Base-by-base conservation (phyloP, 2,888 invertebrate species). In the Philereme transversata region DNA sequence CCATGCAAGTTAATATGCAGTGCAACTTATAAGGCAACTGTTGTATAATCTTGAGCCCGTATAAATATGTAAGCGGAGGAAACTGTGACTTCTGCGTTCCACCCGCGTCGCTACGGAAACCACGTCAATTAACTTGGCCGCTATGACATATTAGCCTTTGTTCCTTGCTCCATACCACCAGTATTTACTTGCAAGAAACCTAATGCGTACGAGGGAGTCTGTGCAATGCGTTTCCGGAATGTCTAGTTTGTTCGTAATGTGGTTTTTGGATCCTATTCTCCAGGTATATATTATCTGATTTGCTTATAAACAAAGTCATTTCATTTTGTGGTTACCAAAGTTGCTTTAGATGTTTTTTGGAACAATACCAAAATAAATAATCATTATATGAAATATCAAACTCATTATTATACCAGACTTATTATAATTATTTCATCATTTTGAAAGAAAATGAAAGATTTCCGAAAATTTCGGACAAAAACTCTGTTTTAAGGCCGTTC, bases 81-180 rank as follows among this genome's bases (percentile, higher is more conserved):
- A 90, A 84, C 81, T 81, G 80, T 84, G 87, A 88, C 88, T 87
- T 85, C 84, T 90, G 86, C 87, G 86, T 89, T 88, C 87, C 87
- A 82, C 87, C 64, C 82, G 86, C 85, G 83, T 82, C 82, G 84
- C 82, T 84, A 77, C 91, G 91, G 91, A 91, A 91, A 87, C 90
- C 87, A 85, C 90, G 91, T 91, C 91, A 91, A 91, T 92, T 92
- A 91, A 90, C 87, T 88, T 84, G 83, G 81, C 83, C 83, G 75
- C 86, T 85, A 90, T 91, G 91, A 91, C 91, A 90, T 90, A 92
- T 92, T 90, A 89, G 87, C 88, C 88, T 90, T 90, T 90, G 90
- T 90, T 88, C 87, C 78, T 64, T 65, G 71, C 76, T 73, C 74
- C 68, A 63, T 72, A 69, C 71, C 68, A 72, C 77, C 77, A 78